phyloP scores from a whole-genome alignment of 2,888 invertebrate genomes.

The Synergus umbraculus region DNA sequence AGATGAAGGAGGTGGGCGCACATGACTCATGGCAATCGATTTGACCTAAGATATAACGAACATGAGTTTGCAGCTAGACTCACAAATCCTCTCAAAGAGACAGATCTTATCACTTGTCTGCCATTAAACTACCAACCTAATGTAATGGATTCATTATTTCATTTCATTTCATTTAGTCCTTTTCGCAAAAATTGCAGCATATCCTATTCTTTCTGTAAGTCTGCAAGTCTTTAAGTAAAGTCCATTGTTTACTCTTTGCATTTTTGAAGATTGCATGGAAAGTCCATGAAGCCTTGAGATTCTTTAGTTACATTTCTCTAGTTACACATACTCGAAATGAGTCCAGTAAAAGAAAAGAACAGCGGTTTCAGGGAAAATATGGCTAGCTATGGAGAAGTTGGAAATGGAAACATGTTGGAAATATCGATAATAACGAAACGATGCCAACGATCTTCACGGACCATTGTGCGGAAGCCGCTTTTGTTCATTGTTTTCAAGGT shows the following conservation, averaged over 20 bases:
- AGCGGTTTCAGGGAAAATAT: background rate
- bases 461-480: conserved; percentile 32
- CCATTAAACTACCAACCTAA: conserved; percentile 43
- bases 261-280: conserved; percentile 30
- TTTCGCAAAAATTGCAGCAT: background rate
- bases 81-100: conserved; percentile 43
- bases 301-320: background rate
- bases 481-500: conserved; percentile 47
- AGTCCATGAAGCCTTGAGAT: conserved; percentile 17
- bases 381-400: conserved; percentile 30
- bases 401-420: conserved; percentile 15
- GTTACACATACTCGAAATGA: background rate
- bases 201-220: conserved; percentile 25
- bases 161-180: background rate
- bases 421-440: conserved; percentile 45
- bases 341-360: background rate
- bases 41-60: conserved; percentile 52
- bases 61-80: conserved; percentile 44
- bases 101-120: conserved; percentile 49
- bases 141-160: background rate
- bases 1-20: conserved; percentile 50
- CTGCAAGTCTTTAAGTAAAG: conserved; percentile 18
- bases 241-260: conserved; percentile 47
- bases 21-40: conserved; percentile 59
- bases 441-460: conserved; percentile 47